Evolutionary conservation across 2,797 vertebrate species (phyloP).

Genomic region (Sebastes steindachneri): DNA sequence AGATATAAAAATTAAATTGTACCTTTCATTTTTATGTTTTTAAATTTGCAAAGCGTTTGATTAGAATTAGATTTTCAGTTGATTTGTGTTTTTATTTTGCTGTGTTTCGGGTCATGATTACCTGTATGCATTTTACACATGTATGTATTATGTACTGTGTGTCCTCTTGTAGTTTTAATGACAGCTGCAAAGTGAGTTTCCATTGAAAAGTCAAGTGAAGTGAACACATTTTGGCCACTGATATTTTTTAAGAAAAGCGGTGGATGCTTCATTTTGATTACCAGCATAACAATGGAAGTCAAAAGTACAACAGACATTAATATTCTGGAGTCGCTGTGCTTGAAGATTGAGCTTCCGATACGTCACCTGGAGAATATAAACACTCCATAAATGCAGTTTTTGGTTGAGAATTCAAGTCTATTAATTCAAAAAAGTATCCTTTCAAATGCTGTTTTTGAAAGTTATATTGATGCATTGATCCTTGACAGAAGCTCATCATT

Average conservation of each 20-base stretch:
- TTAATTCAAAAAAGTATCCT: neutral
- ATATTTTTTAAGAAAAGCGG: neutral
- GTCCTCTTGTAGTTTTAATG: neutral
- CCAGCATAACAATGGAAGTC: neutral
- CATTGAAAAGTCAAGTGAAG: neutral
- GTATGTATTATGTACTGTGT: neutral
- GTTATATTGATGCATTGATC: constrained; percentile 17
- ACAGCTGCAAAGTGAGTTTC: neutral
- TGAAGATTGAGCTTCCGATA: neutral
- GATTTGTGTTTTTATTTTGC: neutral
- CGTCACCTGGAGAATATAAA: neutral
- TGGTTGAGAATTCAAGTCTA: neutral
- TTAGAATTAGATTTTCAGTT: neutral
- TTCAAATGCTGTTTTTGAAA: neutral
- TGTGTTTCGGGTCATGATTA: neutral
- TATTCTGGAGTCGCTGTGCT: neutral
- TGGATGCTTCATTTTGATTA: neutral
- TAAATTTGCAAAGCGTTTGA: neutral
- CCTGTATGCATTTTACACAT: neutral
- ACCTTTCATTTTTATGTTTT: neutral
- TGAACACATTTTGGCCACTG: neutral
- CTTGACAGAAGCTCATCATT: constrained; percentile 46
- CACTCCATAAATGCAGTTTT: neutral
- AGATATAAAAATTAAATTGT: too few relatives aligned
- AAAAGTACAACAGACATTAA: neutral